phyloP scores from a whole-genome alignment of 2,888 invertebrate species.

The Prosopocoilus inquinatus region DNA sequence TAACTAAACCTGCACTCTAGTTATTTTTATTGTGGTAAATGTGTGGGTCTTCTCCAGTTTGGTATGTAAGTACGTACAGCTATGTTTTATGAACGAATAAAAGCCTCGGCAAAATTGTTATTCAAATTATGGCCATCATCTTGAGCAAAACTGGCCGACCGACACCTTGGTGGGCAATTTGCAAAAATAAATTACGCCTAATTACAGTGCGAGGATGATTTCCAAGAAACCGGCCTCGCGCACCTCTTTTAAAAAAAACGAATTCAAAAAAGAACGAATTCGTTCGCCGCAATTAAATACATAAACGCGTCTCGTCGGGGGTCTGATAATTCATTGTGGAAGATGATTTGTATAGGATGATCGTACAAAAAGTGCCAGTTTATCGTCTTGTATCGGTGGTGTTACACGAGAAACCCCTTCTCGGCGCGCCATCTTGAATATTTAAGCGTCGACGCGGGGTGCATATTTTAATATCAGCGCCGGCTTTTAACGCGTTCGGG shows the following conservation, averaged over 20 bases:
- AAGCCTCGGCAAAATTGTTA: no score
- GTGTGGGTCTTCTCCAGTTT: no score
- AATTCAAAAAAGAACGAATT: not conserved
- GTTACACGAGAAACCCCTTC: slow-evolving; percentile 12
- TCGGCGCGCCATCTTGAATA: slow-evolving; percentile 19
- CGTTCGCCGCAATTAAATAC: slow-evolving; percentile 10
- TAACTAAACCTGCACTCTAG: no score
- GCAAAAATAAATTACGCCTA: slow-evolving; percentile 16
- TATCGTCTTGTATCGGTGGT: slow-evolving; percentile 20
- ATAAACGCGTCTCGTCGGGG: slow-evolving; percentile 13
- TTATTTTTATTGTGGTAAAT: no score
- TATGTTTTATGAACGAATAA: no score
- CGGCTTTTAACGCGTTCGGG: no score
- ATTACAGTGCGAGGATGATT: slow-evolving; percentile 7
- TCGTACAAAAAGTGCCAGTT: slow-evolving; percentile 22
- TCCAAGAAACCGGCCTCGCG: not conserved
- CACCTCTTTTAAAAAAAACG: not conserved
- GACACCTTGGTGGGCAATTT: slow-evolving; percentile 10
- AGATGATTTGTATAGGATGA: slow-evolving; percentile 26
- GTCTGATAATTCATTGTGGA: slow-evolving; percentile 17
- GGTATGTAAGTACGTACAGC: no score
- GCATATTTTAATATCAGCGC: slow-evolving; percentile 20
- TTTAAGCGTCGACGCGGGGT: slow-evolving; percentile 17
- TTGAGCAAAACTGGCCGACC: not conserved
- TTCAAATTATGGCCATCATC: no score